Percentiles rank a stretch among this genome's conserved stretches.
These are phyloP conservation scores for Guaruba guarouba DNA, from an alignment of 2,113 vertebrate genomes.

Conservation along the genomic window DNA sequence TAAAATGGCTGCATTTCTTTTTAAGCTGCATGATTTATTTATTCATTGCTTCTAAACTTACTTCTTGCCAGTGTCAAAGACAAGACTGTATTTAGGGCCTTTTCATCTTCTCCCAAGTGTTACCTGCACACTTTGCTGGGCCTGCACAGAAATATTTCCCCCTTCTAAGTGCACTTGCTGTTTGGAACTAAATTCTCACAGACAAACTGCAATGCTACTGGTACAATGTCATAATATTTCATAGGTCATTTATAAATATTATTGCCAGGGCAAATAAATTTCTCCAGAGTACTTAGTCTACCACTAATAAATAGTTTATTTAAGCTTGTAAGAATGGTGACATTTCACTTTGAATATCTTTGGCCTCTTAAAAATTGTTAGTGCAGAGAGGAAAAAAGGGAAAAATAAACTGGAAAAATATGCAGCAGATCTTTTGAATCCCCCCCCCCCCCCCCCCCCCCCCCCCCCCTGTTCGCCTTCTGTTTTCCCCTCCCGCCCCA, in stretches of 20 bases:
- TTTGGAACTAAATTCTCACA: background rate
- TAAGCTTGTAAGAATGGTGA: constrained; percentile 41
- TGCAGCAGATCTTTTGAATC: background rate
- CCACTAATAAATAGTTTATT: constrained; percentile 53
- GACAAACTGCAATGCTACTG: background rate
- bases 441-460: background rate
- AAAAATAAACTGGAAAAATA: constrained; percentile 36
- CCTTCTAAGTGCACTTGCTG: background rate
- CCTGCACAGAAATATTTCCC: background rate
- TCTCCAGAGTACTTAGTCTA: constrained; percentile 11
- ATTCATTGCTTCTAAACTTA: constrained; percentile 6
- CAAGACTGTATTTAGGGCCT: background rate
- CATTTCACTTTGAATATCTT: constrained; percentile 32
- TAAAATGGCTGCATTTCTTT: background rate
- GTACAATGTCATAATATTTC: constrained; percentile 48
- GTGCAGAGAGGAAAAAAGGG: background rate
- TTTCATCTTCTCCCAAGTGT: background rate
- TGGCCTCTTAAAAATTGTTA: constrained; percentile 26
- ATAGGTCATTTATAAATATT: constrained; percentile 48
- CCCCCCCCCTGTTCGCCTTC: too few relatives aligned
- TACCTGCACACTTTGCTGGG: background rate
- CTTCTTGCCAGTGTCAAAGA: background rate
- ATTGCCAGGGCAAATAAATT: constrained; percentile 46
- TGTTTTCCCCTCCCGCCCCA: too few relatives aligned
- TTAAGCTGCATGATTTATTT: background rate